Base-by-base conservation (phyloP, 2,113 vertebrate species). In the Psephotus haematonotus region DNA sequence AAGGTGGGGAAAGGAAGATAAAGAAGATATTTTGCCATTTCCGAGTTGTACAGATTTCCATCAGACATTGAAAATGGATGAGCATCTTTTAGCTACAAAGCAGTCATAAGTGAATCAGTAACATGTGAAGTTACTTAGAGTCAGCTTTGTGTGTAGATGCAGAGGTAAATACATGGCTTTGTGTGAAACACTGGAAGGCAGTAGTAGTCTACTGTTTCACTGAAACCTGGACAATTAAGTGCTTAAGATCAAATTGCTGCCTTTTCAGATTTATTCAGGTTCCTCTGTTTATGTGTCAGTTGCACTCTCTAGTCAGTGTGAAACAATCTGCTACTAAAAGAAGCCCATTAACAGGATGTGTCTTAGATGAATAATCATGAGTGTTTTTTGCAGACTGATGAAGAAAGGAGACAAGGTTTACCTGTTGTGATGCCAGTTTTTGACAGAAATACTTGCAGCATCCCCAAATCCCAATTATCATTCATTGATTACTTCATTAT, bases 401-500 rank as follows among this genome's bases (percentile, higher is more conserved):
- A 99, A 89, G 99, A 99, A 97, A 99, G 99, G 96, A 98, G 97
- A 76, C 98, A 98, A 98, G 98, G 98, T 85, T 96, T 99, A 68
- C 99, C 99, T 7, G 99, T 99, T 95, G 99, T 99, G 87, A 99
- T 99, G 99, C 99, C 99, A 3, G 99, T 99, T 94, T 99, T 99
- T 95, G 99, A 99, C 98, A 98, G 99, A 93, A 99, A 99, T 93
- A 99, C 99, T 43, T 99, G 99, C 98, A 99, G 99, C 98, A 99
- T 99, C 97, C 99, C 99, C 82, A 99, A 99, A 96, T 99, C 99
- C 89, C 99, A 99, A 97, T 99, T 99, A 97, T 99, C 99, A 53
- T 99, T 99, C 97, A 99, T 99, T 25, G 99, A 99, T 98, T 99
- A 99, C 98, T 99, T 99, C 98, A 99, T 99, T 95, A 99, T 99